Evolutionary conservation across 2,888 invertebrate species (phyloP).

Genomic region (Agrotis ipsilon): DNA sequence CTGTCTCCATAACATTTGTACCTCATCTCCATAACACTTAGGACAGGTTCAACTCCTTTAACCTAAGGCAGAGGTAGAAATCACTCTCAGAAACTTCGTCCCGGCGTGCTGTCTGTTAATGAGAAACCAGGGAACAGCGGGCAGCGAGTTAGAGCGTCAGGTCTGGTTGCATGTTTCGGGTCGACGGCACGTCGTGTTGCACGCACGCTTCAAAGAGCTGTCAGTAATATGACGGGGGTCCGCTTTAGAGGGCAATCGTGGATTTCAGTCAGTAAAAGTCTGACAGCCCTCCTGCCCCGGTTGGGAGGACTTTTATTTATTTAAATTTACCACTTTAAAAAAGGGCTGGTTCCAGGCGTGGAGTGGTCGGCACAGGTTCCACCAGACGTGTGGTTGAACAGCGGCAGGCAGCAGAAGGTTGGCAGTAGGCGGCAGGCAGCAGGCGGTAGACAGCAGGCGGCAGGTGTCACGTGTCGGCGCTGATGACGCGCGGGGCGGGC

Average conservation of each 20-base stretch:
- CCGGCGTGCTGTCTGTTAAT: neutral
- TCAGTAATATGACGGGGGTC: no score
- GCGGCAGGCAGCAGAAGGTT: neutral
- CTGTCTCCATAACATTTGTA: neutral
- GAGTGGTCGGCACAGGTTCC: neutral
- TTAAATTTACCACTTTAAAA: no score
- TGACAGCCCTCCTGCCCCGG: no score
- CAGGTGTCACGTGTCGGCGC: constrained; percentile 30
- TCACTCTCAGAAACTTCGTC: neutral
- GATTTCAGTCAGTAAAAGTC: no score
- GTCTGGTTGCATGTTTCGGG: no score
- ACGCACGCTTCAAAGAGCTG: no score
- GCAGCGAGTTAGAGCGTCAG: neutral
- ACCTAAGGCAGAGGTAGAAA: constrained; percentile 4
- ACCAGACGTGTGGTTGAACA: neutral
- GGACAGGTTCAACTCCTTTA: neutral
- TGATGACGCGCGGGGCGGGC: constrained; percentile 28
- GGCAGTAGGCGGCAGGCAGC: neutral
- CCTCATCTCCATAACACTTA: neutral
- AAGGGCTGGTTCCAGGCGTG: no score
- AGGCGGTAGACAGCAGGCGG: neutral
- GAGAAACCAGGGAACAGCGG: neutral
- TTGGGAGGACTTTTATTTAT: no score
- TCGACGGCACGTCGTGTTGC: no score
- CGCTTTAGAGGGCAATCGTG: no score